Evolutionary conservation across 2,797 vertebrate genomes (phyloP).

Genomic region (Mycteria americana): DNA sequence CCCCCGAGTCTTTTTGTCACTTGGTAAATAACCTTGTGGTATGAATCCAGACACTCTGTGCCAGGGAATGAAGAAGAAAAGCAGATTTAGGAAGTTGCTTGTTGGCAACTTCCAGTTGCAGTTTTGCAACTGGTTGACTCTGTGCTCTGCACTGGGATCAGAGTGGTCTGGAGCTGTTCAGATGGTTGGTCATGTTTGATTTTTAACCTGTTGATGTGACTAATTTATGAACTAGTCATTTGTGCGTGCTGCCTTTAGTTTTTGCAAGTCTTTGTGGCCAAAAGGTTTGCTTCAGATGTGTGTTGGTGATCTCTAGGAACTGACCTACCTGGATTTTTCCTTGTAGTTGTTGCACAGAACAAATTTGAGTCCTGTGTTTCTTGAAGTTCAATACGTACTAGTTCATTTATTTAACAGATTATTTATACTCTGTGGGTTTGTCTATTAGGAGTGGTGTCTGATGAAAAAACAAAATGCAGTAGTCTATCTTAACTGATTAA

Average conservation of each 20-base stretch:
- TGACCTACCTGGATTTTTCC: not conserved
- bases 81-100: not conserved
- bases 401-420: not conserved
- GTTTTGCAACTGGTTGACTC: not conserved
- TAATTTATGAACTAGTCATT: not conserved
- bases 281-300: not conserved
- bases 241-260: not conserved
- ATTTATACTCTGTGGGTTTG: not conserved
- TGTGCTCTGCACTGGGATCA: not conserved
- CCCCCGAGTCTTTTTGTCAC: not conserved
- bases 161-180: not conserved
- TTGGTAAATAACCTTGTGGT: not conserved
- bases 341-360: not conserved
- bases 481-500: not conserved
- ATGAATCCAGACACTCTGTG: rapidly evolving
- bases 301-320: not conserved
- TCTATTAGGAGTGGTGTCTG: not conserved
- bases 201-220: not conserved
- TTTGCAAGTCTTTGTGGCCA: not conserved
- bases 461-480: rapidly evolving
- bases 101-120: not conserved
- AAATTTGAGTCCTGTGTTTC: not conserved
- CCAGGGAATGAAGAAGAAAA: not conserved
- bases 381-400: rapidly evolving
- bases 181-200: not conserved